Evolutionary conservation across 2,113 vertebrate species (phyloP), one percentile per base, ranked within the genome.

Genomic region (Heterotis niloticus): DNA sequence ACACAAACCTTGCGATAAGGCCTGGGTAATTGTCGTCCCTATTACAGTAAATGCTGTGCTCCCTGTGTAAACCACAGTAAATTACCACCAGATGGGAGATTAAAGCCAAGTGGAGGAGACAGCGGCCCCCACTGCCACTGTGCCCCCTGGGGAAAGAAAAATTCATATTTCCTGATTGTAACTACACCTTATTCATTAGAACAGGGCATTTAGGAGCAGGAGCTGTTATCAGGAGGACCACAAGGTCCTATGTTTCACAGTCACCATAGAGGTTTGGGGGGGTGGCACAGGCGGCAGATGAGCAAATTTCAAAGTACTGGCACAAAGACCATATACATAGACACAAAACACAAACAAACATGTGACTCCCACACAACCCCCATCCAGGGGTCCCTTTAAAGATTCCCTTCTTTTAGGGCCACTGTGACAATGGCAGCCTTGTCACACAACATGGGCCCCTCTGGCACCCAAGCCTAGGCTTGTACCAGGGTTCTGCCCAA

Each of bases 51-150:
- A 92, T 78, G 88, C 75, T 92, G 88, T 82, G 86, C 86, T 91
- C 88, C 84, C 87, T 87, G 83, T 91, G 89, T 92, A 92, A 92
- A 93, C 88, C 84, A 90, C 83, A 90, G 84, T 87, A 92, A 93
- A 93, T 92, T 90, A 90, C 90, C 85, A 89, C 90, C 91, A 93
- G 91, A 93, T 93, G 92, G 82, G 84, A 93, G 92, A 93, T 93
- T 93, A 93, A 93, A 92, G 91, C 82, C 81, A 34, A 52, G 76
- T 84, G 82, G 86, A 88, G 88, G 82, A 88, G 88, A 92, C 83
- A 80, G 88, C 85, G 85, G 90, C 90, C 90, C 83, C 78, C 11
- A 91, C 90, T 89, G 72, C 87, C 84, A 78, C 88, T 78, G 78
- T 60, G 64, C 51, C 74, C 26, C 24, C 1, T 81, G 81, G 91